Conservation (phyloP, 2,113 vertebrate genomes). For the Haliaeetus leucogaster region DNA sequence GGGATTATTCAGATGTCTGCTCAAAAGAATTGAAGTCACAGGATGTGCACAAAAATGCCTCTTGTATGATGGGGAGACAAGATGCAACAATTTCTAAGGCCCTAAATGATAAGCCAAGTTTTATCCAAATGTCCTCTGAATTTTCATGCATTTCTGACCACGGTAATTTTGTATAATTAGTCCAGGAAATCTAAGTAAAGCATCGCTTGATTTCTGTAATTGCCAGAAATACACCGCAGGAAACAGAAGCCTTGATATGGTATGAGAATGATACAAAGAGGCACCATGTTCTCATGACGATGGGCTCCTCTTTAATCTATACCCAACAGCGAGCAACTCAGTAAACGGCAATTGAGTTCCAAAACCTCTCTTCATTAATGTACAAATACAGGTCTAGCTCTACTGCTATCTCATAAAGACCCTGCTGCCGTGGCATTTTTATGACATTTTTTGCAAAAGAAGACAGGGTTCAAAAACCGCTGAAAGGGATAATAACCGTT, state of each 20-base stretch:
- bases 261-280: background rate
- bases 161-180: background rate
- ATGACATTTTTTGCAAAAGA: background rate
- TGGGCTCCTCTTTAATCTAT: background rate
- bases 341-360: background rate
- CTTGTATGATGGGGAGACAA: background rate
- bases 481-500: background rate
- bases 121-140: background rate
- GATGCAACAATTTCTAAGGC: background rate
- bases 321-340: background rate
- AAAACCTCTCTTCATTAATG: background rate
- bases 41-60: background rate
- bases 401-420: accelerated
- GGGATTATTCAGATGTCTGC: background rate
- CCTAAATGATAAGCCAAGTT: background rate
- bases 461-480: background rate
- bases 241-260: background rate
- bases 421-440: background rate
- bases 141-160: background rate
- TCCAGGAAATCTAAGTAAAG: background rate
- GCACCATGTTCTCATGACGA: background rate
- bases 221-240: background rate
- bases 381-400: background rate
- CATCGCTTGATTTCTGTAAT: background rate
- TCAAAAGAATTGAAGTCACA: background rate